Percentiles rank a stretch among this genome's conserved stretches.
These are phyloP conservation scores for Drosophila borborema DNA, from an alignment of 2,888 invertebrate genomes.

Conservation along the genomic window DNA sequence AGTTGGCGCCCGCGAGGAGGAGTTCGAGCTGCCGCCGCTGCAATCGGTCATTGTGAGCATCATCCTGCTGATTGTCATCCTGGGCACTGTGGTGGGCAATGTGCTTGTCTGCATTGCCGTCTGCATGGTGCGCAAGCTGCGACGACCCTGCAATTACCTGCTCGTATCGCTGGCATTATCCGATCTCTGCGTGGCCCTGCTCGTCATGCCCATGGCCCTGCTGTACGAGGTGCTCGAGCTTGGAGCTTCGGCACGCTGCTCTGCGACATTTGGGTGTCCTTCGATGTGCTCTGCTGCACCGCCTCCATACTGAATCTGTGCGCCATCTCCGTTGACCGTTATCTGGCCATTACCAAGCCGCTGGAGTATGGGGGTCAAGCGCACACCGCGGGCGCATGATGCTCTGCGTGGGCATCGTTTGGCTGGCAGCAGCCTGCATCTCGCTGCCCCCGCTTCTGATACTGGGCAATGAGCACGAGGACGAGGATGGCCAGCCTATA, in stretches of 20 bases:
- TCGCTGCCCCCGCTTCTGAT: slow-evolving; percentile 96
- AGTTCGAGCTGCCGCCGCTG: slow-evolving; percentile 79
- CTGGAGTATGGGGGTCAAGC: slow-evolving; percentile 97
- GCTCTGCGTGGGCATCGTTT: slow-evolving; percentile 94
- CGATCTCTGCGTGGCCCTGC: slow-evolving; percentile 96
- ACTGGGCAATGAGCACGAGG: slow-evolving; percentile 93
- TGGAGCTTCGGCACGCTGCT: slow-evolving; percentile 97
- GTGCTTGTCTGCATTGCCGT: slow-evolving; percentile 98
- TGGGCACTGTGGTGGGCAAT: slow-evolving; percentile 94
- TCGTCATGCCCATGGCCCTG: slow-evolving; percentile 99
- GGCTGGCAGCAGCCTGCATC: slow-evolving; percentile 97
- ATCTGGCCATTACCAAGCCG: slow-evolving; percentile 96
- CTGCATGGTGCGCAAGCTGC: slow-evolving; percentile 95
- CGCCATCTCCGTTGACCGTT: slow-evolving; percentile 98
- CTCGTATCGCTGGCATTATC: slow-evolving; percentile 98
- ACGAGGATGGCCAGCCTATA: slow-evolving; percentile 87
- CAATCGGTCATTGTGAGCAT: slow-evolving; percentile 90
- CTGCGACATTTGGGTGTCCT: slow-evolving; percentile 98
- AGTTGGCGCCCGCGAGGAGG: slow-evolving; percentile 47
- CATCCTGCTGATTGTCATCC: slow-evolving; percentile 90
- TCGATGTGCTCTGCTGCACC: slow-evolving; percentile 98
- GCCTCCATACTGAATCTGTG: slow-evolving; percentile 99
- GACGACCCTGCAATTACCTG: slow-evolving; percentile 95
- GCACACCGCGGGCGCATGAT: slow-evolving; percentile 97
- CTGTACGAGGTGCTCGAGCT: slow-evolving; percentile 95